phyloP scores from a whole-genome alignment of 1,140 invertebrate genomes.

The Hestina assimilis region DNA sequence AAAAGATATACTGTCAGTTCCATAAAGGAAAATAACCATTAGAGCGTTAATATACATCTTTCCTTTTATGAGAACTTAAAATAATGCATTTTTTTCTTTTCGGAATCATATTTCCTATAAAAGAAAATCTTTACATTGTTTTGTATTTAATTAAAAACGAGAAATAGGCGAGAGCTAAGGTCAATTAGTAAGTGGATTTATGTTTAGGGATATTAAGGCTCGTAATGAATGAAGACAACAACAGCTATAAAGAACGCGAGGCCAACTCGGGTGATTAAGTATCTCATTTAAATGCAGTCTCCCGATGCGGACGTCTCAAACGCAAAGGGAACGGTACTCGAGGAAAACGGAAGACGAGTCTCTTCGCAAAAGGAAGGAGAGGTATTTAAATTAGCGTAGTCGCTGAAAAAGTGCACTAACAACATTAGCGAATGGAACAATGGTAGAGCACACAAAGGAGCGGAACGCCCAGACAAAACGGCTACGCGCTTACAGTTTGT shows the following conservation, averaged over 20 bases:
- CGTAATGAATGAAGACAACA: conserved; percentile 70
- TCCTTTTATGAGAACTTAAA: neutral
- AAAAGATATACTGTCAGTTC: neutral
- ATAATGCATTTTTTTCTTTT: neutral
- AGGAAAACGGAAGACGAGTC: conserved; percentile 75
- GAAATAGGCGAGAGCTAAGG: conserved; percentile 20
- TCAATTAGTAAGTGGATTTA: conserved; percentile 37
- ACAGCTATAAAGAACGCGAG: conserved; percentile 69
- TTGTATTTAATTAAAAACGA: conserved; percentile 21
- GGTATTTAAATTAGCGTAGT: conserved; percentile 77
- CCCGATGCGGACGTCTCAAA: conserved; percentile 69
- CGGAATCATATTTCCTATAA: neutral
- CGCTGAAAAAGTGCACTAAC: conserved; percentile 77
- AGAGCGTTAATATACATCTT: neutral
- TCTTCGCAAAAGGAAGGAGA: conserved; percentile 72
- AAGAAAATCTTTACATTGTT: conserved; percentile 15
- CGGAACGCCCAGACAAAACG: conserved; percentile 53
- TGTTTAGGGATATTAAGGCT: conserved; percentile 52
- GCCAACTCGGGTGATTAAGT: conserved; percentile 75
- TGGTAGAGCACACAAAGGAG: conserved; percentile 63
- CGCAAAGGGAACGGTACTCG: conserved; percentile 68
- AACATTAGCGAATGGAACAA: conserved; percentile 76
- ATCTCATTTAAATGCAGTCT: conserved; percentile 78
- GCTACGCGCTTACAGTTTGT: conserved; percentile 31
- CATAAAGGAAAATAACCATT: neutral